phyloP scores from a whole-genome alignment of 2,113 vertebrate genomes.

The Sylvietta virens region DNA sequence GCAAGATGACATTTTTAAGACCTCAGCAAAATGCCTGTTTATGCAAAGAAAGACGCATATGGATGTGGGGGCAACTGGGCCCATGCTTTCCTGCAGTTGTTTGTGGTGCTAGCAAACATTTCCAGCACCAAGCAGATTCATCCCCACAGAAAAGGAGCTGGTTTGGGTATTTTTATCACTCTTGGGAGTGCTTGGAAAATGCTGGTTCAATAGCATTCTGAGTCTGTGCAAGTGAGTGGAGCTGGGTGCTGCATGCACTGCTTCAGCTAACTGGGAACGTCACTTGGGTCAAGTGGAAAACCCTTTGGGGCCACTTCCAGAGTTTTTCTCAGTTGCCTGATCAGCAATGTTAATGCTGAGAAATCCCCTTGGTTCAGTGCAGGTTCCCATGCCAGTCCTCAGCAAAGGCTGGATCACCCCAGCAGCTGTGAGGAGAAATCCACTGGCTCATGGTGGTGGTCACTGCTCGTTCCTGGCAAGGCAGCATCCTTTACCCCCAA shows the following conservation, averaged over 20 bases:
- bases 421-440: not conserved
- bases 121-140: not conserved
- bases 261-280: not conserved
- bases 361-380: not conserved
- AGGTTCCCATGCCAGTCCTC: not conserved
- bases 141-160: not conserved
- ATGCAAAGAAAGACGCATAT: not conserved
- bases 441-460: fast-evolving
- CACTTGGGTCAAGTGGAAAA: not conserved
- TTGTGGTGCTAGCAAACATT: not conserved
- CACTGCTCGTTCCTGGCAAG: not conserved
- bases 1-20: not conserved
- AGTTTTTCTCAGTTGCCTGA: not conserved
- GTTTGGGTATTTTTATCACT: not conserved
- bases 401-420: not conserved
- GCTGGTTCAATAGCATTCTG: not conserved
- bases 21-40: constrained; percentile 8
- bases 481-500: not conserved
- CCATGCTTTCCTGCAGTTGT: not conserved
- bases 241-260: not conserved
- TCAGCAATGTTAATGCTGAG: not conserved
- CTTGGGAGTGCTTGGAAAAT: not conserved
- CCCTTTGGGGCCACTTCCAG: not conserved
- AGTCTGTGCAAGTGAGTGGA: not conserved
- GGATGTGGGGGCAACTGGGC: not conserved